phyloP scores from a whole-genome alignment of 2,888 invertebrate species.

The Tetropium fuscum region DNA sequence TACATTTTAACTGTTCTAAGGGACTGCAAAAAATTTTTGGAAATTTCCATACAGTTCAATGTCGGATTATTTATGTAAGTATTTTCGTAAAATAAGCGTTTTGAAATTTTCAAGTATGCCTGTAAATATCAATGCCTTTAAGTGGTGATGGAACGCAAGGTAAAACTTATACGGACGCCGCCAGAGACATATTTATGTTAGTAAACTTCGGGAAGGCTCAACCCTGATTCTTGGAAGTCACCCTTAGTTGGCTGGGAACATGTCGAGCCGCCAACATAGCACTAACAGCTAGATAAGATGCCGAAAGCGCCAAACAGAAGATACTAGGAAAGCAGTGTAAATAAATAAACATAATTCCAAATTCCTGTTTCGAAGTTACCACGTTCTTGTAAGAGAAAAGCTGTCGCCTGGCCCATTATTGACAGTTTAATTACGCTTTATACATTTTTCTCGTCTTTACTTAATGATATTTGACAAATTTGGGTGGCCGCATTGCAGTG shows the following conservation, averaged over 20 bases:
- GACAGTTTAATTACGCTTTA: constrained; percentile 49
- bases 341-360: constrained; percentile 54
- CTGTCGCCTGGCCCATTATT: constrained; percentile 44
- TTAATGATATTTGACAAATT: constrained; percentile 40
- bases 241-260: constrained; percentile 52
- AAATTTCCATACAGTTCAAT: no score
- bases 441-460: constrained; percentile 33
- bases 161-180: constrained; percentile 28
- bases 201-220: constrained; percentile 43
- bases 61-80: no score
- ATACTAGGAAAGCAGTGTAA: constrained; percentile 52
- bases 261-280: constrained; percentile 49
- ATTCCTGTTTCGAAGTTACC: constrained; percentile 45
- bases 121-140: no score
- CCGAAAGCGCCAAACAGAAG: constrained; percentile 52
- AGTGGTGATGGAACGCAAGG: not conserved
- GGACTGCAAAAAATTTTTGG: no score
- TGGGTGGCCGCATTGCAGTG: constrained; percentile 37
- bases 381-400: constrained; percentile 42
- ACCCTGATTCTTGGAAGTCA: constrained; percentile 55
- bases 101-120: no score
- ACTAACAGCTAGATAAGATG: constrained; percentile 54
- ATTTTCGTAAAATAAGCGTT: no score
- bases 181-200: constrained; percentile 49
- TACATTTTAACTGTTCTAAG: no score